Evolutionary conservation across 1,140 invertebrate genomes (phyloP), one percentile per base, ranked within the genome.

Genomic region (Drosophila repletoides): DNA sequence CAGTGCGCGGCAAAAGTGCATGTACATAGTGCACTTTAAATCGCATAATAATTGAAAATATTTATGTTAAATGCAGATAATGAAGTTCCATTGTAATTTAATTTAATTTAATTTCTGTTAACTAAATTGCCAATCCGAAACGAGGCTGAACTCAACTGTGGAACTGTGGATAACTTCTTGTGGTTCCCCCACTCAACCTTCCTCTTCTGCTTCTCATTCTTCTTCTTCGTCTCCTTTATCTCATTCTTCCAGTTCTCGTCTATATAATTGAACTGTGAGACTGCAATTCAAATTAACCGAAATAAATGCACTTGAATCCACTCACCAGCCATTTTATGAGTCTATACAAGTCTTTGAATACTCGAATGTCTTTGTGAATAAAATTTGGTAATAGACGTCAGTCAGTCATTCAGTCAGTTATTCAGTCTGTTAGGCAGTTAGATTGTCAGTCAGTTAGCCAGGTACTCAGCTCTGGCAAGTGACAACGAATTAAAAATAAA

Each of bases 1-100:
- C 69, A 65, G 68, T 72, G 77, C 36, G 59, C 51, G 21, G 36
- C 29, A 72, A 46, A 68, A 68, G 70, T 72, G 70, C 53, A 64
- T 60, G 52, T n/a, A 29, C 59, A n/a, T n/a, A 55, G 64, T 77
- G 73, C 73, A 84, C 74, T 83, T 76, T 84, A 64, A 83, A 83
- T 83, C 77, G 79, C 77, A 83, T 73, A 83, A 79, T 84, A 83
- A 83, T 83, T 83, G 79, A 79, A 83, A 73, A 84, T 24, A 76
- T 83, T 77, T 71, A 79, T 83, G 79, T 74, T 84, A 79, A 83
- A 83, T 83, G 74, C 79, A 71, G 52, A 83, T 83, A 83, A 83
- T 83, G 79, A 83, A 79, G 77, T 72, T 69, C 58, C 56, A 84
- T 79, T 79, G 77, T 83, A 83, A 84, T 83, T 83, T 83, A 83